phyloP scores from a whole-genome alignment of 92 coral and sea anemone species.

The Micromussa lordhowensis region DNA sequence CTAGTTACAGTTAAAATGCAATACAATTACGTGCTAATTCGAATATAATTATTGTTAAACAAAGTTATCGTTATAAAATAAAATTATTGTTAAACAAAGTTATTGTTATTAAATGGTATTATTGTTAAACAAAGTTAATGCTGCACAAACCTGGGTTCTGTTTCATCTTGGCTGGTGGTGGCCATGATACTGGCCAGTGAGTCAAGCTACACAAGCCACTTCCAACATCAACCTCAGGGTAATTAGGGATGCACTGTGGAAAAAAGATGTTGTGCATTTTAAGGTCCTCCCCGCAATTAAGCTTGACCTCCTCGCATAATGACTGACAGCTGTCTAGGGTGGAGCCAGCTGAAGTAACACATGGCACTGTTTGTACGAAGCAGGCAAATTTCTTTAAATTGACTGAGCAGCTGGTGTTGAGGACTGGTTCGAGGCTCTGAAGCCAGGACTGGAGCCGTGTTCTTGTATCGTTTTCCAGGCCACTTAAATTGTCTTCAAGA shows the following conservation, averaged over 20 bases:
- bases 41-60: too few species aligned
- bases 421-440: conserved; percentile 17
- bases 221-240: conserved; percentile 33
- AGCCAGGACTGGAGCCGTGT: conserved; percentile 19
- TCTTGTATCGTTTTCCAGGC: conserved; percentile 35
- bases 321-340: conserved; percentile 47
- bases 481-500: conserved; percentile 18
- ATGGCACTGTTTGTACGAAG: conserved; percentile 46
- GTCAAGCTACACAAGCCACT: conserved; percentile 29
- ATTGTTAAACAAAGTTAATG: too few species aligned
- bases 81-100: too few species aligned
- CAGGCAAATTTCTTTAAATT: conserved; percentile 44
- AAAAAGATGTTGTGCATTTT: conserved; percentile 26
- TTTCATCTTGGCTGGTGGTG: not conserved
- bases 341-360: conserved; percentile 14
- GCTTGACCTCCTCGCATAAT: conserved; percentile 36
- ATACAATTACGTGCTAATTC: too few species aligned
- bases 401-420: conserved; percentile 36
- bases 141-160: conserved; percentile 20
- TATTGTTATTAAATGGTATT: too few species aligned
- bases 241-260: conserved; percentile 31
- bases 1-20: too few species aligned
- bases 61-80: too few species aligned
- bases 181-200: conserved; percentile 53
- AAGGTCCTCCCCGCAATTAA: conserved; percentile 25